phyloP scores from a whole-genome alignment of 2,113 vertebrate genomes.

The Fregata magnificens region DNA sequence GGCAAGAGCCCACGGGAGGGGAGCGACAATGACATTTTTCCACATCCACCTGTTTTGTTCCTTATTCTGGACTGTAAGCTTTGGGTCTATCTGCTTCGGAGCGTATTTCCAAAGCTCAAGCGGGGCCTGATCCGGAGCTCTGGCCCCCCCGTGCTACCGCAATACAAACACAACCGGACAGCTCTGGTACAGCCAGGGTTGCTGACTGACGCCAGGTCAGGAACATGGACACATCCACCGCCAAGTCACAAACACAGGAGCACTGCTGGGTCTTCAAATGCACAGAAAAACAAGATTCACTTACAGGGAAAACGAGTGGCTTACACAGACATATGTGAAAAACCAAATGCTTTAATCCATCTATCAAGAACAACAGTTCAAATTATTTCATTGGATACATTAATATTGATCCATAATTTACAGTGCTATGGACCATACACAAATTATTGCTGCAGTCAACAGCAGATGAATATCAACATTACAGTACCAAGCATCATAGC shows the following conservation, averaged over 20 bases:
- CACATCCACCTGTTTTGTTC: background rate
- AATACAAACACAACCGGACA: background rate
- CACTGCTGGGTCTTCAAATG: background rate
- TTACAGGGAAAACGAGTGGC: constrained; percentile 56
- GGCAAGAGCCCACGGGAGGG: background rate
- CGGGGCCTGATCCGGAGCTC: background rate
- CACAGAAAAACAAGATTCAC: background rate
- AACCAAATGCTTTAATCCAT: constrained; percentile 84
- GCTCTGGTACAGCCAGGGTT: background rate
- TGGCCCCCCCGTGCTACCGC: accelerated
- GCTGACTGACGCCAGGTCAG: background rate
- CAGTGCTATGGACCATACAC: constrained; percentile 81
- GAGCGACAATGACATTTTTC: background rate
- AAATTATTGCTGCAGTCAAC: constrained; percentile 79
- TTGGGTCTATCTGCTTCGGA: background rate
- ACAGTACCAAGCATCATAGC: constrained; percentile 83
- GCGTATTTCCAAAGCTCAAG: background rate
- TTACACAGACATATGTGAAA: constrained; percentile 71
- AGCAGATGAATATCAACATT: constrained; percentile 83
- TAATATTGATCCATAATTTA: constrained; percentile 81
- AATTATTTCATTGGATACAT: constrained; percentile 81
- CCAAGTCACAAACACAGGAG: background rate
- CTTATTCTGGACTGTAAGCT: accelerated
- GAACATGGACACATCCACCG: background rate
- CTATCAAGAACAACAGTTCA: constrained; percentile 82